A percentile compares a stretch with the other conserved stretches of the same genome.
These are phyloP conservation scores for Seriola rivoliana DNA, from an alignment of 2,113 vertebrate species.

Conservation along the genomic window DNA sequence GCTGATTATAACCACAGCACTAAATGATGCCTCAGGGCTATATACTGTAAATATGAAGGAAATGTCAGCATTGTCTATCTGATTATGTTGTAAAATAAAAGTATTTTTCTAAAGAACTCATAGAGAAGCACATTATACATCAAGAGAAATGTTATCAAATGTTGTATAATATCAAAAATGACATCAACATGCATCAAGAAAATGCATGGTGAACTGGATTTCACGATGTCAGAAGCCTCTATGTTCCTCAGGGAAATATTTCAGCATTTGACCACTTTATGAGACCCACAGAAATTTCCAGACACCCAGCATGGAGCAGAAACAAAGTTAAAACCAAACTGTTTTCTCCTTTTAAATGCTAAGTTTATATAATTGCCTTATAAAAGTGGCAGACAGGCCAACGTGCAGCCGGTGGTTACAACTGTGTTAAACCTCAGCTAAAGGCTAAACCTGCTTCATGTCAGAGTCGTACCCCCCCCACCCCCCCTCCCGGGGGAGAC, in stretches of 20 bases:
- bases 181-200: conserved; percentile 23
- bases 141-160: conserved; percentile 21
- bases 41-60: neutral
- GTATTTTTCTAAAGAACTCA: neutral
- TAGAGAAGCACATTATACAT: neutral
- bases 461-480: conserved; percentile 38
- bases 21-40: neutral
- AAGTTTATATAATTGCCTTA: conserved; percentile 68
- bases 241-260: conserved; percentile 28
- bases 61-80: neutral
- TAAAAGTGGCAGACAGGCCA: conserved; percentile 62
- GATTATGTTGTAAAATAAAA: neutral
- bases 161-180: neutral
- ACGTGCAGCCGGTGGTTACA: conserved; percentile 55
- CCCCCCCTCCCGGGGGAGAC: conserved; percentile 3
- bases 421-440: conserved; percentile 36
- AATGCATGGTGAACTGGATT: conserved; percentile 26
- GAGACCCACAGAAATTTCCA: conserved; percentile 51
- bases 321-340: conserved; percentile 28
- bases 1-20: neutral
- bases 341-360: conserved; percentile 58
- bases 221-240: conserved; percentile 10
- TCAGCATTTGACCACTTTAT: conserved; percentile 41
- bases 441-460: conserved; percentile 48
- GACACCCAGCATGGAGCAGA: conserved; percentile 37